A percentile compares a stretch with the other conserved stretches of the same genome.
Conservation (phyloP, 2,113 vertebrate genomes). For the Siniperca chuatsi region DNA sequence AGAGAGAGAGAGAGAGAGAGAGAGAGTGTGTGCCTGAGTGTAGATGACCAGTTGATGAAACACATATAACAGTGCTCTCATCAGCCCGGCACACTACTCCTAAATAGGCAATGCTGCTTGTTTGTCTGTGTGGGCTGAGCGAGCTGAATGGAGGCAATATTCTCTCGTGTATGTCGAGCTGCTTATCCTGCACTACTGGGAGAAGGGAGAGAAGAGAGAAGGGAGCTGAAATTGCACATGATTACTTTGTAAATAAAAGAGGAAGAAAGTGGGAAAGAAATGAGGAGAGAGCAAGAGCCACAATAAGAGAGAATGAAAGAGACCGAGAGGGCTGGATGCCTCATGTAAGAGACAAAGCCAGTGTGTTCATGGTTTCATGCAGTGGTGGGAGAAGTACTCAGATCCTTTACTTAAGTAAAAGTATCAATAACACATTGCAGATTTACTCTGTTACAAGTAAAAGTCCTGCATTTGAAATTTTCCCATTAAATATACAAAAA, state of each 20-base stretch:
- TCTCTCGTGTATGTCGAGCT: constrained; percentile 4
- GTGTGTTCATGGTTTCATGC: background rate
- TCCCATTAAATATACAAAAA: background rate
- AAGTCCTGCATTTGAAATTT: background rate
- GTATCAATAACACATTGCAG: background rate
- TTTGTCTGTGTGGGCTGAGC: constrained; percentile 39
- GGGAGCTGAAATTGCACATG: background rate
- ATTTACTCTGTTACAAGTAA: background rate
- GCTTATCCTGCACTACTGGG: background rate
- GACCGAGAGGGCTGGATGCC: background rate
- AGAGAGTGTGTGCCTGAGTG: constrained; percentile 28
- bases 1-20: background rate
- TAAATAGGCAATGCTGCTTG: constrained; percentile 72
- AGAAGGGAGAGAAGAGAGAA: too few relatives aligned
- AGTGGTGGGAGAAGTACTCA: background rate
- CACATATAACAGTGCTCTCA: constrained; percentile 32
- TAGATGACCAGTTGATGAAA: constrained; percentile 46
- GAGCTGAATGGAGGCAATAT: constrained; percentile 19
- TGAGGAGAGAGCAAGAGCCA: background rate
- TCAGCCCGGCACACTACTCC: constrained; percentile 32
- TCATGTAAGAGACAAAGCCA: background rate
- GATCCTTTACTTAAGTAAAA: background rate
- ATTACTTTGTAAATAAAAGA: constrained; percentile 8
- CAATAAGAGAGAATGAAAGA: background rate
- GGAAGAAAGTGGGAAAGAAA: background rate